Evolutionary conservation across 35 echinoderm and acorn worm genomes (phyloP).

Genomic region (Strongylocentrotus purpuratus): DNA sequence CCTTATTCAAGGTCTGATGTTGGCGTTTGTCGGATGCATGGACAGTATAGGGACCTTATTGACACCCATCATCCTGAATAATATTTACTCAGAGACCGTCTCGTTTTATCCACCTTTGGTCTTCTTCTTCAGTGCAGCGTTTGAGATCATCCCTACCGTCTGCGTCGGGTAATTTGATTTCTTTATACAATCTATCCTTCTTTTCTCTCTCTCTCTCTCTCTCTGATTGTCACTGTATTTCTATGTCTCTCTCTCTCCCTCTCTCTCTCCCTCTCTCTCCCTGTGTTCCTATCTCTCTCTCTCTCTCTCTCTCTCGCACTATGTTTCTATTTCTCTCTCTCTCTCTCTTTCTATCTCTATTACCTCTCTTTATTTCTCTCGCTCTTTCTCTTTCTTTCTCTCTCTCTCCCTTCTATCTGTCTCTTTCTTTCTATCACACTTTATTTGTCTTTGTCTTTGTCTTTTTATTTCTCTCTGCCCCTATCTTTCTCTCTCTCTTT

Average conservation of each 20-base stretch:
- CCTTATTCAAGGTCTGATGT: conserved; percentile 6
- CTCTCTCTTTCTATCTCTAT: too few species aligned
- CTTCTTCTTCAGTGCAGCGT: background rate
- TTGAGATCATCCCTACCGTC: background rate
- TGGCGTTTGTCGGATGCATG: conserved; percentile 4
- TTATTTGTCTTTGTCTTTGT: too few species aligned
- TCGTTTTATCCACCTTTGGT: conserved; percentile 22
- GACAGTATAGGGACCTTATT: background rate
- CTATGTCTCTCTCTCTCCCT: too few species aligned
- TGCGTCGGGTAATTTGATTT: background rate
- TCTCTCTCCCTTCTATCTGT: too few species aligned
- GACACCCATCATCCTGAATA: background rate
- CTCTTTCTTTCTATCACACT: too few species aligned
- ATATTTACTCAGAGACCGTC: conserved; percentile 27
- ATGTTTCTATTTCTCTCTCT: too few species aligned
- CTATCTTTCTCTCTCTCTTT: too few species aligned
- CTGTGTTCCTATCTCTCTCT: background rate
- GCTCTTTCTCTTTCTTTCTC: too few species aligned
- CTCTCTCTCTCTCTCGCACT: too few species aligned
- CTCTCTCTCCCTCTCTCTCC: too few species aligned
- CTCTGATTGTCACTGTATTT: background rate
- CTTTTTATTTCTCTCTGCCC: too few species aligned
- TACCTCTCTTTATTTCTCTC: too few species aligned
- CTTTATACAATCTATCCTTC: background rate
- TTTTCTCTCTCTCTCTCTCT: background rate